Base-by-base conservation (phyloP, 2,113 vertebrate species). In the Elaphurus davidianus region DNA sequence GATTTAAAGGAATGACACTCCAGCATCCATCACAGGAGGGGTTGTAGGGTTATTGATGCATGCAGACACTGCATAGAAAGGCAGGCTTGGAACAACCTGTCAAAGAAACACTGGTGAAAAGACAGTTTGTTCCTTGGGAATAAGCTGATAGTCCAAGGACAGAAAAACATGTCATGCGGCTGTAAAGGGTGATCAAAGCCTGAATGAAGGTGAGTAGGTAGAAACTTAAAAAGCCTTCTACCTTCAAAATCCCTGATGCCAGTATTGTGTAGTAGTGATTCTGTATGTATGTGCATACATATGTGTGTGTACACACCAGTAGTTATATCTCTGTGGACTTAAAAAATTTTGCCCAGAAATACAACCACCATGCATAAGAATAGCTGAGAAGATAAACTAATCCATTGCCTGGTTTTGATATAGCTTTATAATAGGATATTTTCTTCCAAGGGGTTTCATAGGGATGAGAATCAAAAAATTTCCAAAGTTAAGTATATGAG, bases 291-390 rank as follows among this genome's bases (percentile, higher is more conserved):
- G 21, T 28, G 15, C 9, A 0, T 33, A 16, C 9, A 0, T 33
- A 16, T 40, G 0, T 6, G 52, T 55, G 25, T n/a, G 17, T 1
- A 3, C 2, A 2, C 2, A 6, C 28, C 25, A 40, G 33, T 36
- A 71, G 17, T 71, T 40, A 9, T 40, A 87, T 47, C n/a, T 74
- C 45, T 40, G 17, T 76, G 19, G 6, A 19, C 27, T 60, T 21
- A 47, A 64, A 91, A 47, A 9, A 59, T 10, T 7, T 0, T 93
- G 7, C 30, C 91, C 15, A 62, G 55, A 93, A 50, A 30, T 5
- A 40, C 74, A 33, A 40, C 52, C 30, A 23, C n/a, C 17, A 36
- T 40, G 25, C 23, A 12, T 28, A 28, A 30, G 21, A 43, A 10
- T 43, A 30, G 45, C 43, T 14, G 7, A 87, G 17, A 40, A 74